phyloP scores from a whole-genome alignment of 2,888 invertebrate species.

The Teleiodes luculella region DNA sequence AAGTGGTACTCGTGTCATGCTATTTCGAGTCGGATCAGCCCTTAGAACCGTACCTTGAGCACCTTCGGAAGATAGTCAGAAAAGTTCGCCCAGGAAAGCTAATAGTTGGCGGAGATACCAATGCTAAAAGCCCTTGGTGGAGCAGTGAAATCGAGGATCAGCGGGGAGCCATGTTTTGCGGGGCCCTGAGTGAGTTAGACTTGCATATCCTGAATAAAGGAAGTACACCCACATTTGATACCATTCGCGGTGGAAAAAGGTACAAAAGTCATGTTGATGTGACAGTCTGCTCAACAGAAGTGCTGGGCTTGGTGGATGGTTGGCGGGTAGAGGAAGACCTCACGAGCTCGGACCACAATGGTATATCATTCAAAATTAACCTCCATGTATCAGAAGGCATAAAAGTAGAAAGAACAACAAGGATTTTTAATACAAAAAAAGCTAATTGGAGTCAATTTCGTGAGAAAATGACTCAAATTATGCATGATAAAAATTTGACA shows the following conservation, averaged over 20 bases:
- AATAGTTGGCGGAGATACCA: constrained; percentile 19
- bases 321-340: constrained; percentile 4
- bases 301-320: background rate
- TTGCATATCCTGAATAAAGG: constrained; percentile 5
- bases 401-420: background rate
- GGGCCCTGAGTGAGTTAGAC: constrained; percentile 1
- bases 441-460: constrained; percentile 11
- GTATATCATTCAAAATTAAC: background rate
- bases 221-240: background rate
- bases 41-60: constrained; percentile 12
- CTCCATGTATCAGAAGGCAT: background rate
- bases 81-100: too few relatives aligned
- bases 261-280: background rate
- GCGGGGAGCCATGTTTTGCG: background rate
- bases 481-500: background rate
- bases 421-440: constrained; percentile 7
- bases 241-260: background rate
- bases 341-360: constrained; percentile 15
- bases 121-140: constrained; percentile 18
- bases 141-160: constrained; percentile 6
- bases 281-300: constrained; percentile 3
- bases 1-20: constrained; percentile 10
- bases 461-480: background rate
- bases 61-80: background rate
- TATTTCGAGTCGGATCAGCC: constrained; percentile 16